Evolutionary conservation across 2,888 invertebrate genomes (phyloP).

Genomic region (Platycheirus rosarum): DNA sequence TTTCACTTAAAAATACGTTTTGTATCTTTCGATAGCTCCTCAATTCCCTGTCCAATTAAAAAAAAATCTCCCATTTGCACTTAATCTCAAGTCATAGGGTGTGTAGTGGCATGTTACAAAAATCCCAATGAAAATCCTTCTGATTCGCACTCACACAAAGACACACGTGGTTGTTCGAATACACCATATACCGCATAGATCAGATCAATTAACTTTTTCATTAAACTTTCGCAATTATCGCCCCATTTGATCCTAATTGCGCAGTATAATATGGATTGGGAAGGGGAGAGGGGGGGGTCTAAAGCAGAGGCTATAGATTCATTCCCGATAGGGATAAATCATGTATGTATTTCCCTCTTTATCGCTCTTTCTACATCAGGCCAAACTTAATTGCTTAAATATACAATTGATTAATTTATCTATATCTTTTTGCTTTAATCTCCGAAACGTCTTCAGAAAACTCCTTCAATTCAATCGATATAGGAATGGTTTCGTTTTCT

Average conservation of each 20-base stretch:
- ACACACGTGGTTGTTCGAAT: conserved; percentile 19
- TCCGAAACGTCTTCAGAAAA: conserved; percentile 40
- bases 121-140: conserved; percentile 12
- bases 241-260: conserved; percentile 74
- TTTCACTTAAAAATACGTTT: too few species aligned
- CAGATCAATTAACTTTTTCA: conserved; percentile 74
- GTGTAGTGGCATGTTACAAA: not conserved
- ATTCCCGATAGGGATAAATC: conserved; percentile 67
- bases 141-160: conserved; percentile 11
- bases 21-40: conserved; percentile 31
- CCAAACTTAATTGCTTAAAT: conserved; percentile 72
- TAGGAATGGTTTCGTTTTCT: conserved; percentile 29
- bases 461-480: conserved; percentile 68
- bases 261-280: conserved; percentile 69
- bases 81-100: conserved; percentile 41
- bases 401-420: conserved; percentile 74
- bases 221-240: conserved; percentile 74
- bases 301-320: conserved; percentile 58
- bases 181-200: conserved; percentile 52
- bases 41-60: conserved; percentile 22
- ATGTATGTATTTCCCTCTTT: conserved; percentile 42
- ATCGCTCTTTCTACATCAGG: conserved; percentile 12
- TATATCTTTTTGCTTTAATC: conserved; percentile 69
- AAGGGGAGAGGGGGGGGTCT: conserved; percentile 16
- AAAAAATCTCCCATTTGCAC: conserved; percentile 11